Conservation (phyloP, 2,888 invertebrate genomes). For the Drosophila lacicola region DNA sequence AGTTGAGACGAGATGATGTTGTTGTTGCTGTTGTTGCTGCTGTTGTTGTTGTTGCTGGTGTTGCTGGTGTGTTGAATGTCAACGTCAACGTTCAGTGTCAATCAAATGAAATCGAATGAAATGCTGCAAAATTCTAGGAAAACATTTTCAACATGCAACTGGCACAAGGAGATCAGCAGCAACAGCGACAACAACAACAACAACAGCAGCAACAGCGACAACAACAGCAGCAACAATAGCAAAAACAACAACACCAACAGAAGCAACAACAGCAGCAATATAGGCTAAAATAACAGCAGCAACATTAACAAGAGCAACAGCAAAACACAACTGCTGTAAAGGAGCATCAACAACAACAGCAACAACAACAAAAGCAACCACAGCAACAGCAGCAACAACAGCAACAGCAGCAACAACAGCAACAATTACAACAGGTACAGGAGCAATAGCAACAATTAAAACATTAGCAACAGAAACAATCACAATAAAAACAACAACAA, state of each 20-base stretch:
- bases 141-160: slow-evolving; percentile 66
- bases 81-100: slow-evolving; percentile 74
- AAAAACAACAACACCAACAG: background rate
- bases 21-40: no score
- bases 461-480: slow-evolving; percentile 5
- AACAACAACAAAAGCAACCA: no score
- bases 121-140: slow-evolving; percentile 72
- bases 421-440: background rate
- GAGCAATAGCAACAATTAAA: background rate
- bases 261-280: background rate
- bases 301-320: no score
- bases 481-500: background rate
- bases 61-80: slow-evolving; percentile 55
- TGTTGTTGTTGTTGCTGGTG: no score
- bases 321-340: no score
- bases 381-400: no score
- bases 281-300: no score
- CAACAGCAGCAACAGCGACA: slow-evolving; percentile 1
- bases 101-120: slow-evolving; percentile 61
- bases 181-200: slow-evolving; percentile 9
- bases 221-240: background rate
- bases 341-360: no score
- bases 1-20: slow-evolving; percentile 4
- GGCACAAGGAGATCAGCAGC: slow-evolving; percentile 66
- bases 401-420: no score